Evolutionary conservation across 2,113 vertebrate species (phyloP).

Genomic region (Pseudopipra pipra): DNA sequence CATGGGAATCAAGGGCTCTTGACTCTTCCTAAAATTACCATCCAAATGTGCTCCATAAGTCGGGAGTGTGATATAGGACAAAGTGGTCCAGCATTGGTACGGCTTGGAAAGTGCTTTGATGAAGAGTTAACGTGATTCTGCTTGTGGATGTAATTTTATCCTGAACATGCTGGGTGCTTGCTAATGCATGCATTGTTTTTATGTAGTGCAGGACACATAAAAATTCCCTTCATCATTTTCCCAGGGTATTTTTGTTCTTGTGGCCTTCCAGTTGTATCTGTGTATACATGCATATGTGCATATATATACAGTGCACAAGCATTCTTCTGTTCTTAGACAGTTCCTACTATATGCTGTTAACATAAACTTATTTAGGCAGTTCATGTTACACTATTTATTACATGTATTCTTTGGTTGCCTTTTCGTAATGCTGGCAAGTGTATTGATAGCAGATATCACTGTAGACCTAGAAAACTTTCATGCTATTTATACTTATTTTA

Average conservation of each 20-base stretch:
- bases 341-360: conserved; percentile 52
- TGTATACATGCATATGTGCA: conserved; percentile 17
- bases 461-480: conserved; percentile 39
- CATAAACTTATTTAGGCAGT: conserved; percentile 50
- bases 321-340: conserved; percentile 27
- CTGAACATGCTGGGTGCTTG: not conserved
- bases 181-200: not conserved
- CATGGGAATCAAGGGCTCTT: not conserved
- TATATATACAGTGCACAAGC: not conserved
- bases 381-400: conserved; percentile 36
- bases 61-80: not conserved
- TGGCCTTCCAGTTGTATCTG: conserved; percentile 19
- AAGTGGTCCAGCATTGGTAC: not conserved
- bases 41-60: not conserved
- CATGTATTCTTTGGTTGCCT: conserved; percentile 26
- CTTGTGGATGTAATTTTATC: not conserved
- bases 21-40: not conserved
- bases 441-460: conserved; percentile 56
- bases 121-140: not conserved
- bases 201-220: not conserved
- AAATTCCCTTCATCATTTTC: not conserved
- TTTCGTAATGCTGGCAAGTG: conserved; percentile 36
- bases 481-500: conserved; percentile 54
- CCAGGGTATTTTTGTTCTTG: not conserved
- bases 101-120: not conserved